phyloP scores from a whole-genome alignment of 2,113 vertebrate species.

The Asarcornis scutulata region DNA sequence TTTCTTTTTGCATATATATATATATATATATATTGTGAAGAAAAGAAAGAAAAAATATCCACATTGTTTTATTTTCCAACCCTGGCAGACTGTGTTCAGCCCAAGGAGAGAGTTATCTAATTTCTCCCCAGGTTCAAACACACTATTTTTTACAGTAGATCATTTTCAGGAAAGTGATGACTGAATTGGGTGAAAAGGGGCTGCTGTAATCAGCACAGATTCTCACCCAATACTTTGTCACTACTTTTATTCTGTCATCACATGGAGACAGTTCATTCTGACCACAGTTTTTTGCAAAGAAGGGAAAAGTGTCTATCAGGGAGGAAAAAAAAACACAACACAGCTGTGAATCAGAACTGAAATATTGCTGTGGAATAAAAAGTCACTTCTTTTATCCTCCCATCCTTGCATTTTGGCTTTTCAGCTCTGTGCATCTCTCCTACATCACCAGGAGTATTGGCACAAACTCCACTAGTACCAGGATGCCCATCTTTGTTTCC shows the following conservation, averaged over 20 bases:
- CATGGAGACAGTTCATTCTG: background rate
- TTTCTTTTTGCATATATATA: background rate
- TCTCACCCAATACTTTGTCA: background rate
- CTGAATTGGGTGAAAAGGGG: conserved; percentile 21
- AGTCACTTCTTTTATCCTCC: background rate
- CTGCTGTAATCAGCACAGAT: conserved; percentile 19
- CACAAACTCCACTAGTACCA: background rate
- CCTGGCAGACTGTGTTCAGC: conserved; percentile 24
- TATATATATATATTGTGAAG: background rate
- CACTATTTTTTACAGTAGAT: conserved; percentile 57
- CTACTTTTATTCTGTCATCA: background rate
- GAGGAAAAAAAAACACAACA: background rate
- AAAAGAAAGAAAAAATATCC: background rate
- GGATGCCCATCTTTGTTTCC: background rate
- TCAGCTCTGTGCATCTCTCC: background rate
- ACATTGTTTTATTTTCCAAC: conserved; percentile 30
- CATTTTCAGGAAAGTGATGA: background rate
- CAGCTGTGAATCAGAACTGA: background rate
- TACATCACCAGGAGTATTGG: background rate
- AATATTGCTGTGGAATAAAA: background rate
- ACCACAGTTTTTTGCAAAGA: background rate
- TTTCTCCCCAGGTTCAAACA: conserved; percentile 39
- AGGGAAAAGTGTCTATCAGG: background rate
- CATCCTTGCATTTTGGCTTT: background rate
- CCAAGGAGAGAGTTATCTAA: background rate